Evolutionary conservation across 2,888 invertebrate genomes (phyloP).

Genomic region (Peribatodes rhomboidaria): DNA sequence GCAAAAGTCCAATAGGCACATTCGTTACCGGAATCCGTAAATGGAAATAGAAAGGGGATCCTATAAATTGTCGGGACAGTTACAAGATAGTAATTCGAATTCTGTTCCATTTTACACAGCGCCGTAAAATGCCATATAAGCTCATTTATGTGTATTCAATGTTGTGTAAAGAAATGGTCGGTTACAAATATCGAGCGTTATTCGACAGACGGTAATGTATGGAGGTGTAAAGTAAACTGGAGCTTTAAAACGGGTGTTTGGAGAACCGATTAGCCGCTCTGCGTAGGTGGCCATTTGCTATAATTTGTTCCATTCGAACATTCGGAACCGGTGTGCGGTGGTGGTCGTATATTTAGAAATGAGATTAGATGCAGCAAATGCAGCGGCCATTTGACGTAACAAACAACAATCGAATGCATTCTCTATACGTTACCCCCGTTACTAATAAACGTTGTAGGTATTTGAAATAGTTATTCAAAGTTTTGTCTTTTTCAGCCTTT

Average conservation of each 20-base stretch:
- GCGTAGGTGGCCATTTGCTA: slow-evolving; percentile 62
- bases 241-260: slow-evolving; percentile 62
- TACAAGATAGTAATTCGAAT: slow-evolving; percentile 49
- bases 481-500: too few relatives aligned
- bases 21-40: slow-evolving; percentile 43
- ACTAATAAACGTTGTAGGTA: too few relatives aligned
- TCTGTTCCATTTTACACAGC: slow-evolving; percentile 44
- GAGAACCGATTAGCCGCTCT: slow-evolving; percentile 61
- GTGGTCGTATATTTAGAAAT: slow-evolving; percentile 47
- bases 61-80: slow-evolving; percentile 48
- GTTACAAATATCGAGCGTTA: slow-evolving; percentile 54
- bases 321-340: slow-evolving; percentile 22
- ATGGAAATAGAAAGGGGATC: slow-evolving; percentile 48
- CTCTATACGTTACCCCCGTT: too few relatives aligned
- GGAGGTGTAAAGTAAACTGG: slow-evolving; percentile 60
- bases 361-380: slow-evolving; percentile 47
- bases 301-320: slow-evolving; percentile 55
- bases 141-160: slow-evolving; percentile 42
- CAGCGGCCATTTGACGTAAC: slow-evolving; percentile 38
- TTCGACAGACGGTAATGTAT: slow-evolving; percentile 52
- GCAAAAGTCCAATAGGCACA: slow-evolving; percentile 42
- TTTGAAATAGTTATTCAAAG: too few relatives aligned
- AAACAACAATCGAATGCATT: slow-evolving; percentile 23
- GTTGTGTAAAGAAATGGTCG: slow-evolving; percentile 41
- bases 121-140: slow-evolving; percentile 44